A percentile compares a stretch with the other conserved stretches of the same genome.
Conservation (phyloP, 2,113 vertebrate genomes). For the Bambusicola thoracicus region DNA sequence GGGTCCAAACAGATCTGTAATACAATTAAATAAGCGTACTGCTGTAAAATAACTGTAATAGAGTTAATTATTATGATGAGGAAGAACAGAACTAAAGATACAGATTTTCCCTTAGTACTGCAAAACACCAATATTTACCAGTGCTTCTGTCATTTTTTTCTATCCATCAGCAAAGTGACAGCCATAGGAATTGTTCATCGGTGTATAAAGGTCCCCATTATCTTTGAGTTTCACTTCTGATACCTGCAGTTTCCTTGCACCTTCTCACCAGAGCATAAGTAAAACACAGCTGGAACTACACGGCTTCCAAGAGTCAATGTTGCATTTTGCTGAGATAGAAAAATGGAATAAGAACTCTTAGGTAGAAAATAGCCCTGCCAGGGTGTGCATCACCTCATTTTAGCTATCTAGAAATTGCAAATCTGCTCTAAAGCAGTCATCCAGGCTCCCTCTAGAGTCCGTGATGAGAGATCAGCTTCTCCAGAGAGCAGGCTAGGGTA, state of each 20-base stretch:
- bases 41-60: not conserved
- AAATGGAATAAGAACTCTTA: not conserved
- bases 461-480: not conserved
- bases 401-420: not conserved
- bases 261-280: not conserved
- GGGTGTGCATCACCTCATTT: not conserved
- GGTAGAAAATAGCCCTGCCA: not conserved
- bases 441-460: slow-evolving; percentile 48
- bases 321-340: not conserved
- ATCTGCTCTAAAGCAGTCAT: not conserved
- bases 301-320: not conserved
- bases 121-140: not conserved
- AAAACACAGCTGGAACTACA: not conserved
- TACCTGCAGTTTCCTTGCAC: not conserved
- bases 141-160: not conserved
- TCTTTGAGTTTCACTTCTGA: not conserved
- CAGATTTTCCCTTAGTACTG: not conserved
- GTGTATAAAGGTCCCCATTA: not conserved
- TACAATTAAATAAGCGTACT: not conserved
- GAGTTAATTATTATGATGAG: not conserved
- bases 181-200: not conserved
- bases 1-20: not conserved
- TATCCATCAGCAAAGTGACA: not conserved
- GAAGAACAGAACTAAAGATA: not conserved
- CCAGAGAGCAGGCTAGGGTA: not conserved